phyloP scores from a whole-genome alignment of 2,797 vertebrate species.

The Cryptoprocta ferox region DNA sequence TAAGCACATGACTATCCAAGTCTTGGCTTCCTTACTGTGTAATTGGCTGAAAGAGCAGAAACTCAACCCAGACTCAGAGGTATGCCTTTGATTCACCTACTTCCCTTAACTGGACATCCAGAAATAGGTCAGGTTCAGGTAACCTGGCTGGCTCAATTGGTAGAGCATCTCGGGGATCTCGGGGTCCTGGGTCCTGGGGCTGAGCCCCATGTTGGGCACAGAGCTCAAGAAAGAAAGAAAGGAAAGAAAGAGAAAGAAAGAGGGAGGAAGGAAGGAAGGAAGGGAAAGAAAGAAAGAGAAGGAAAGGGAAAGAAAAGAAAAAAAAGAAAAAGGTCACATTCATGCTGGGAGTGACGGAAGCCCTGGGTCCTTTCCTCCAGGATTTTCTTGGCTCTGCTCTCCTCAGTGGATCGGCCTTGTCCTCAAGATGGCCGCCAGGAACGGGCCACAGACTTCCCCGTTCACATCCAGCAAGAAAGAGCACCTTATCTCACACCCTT shows the following conservation, averaged over 20 bases:
- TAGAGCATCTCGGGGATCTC: neutral
- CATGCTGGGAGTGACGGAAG: neutral
- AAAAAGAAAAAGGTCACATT: neutral
- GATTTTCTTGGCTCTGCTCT: constrained; percentile 5
- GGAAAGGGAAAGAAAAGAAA: neutral
- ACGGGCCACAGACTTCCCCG: neutral
- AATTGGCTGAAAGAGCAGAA: neutral
- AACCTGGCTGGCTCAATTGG: neutral
- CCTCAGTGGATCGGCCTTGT: neutral
- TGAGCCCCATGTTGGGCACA: neutral
- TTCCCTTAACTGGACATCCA: neutral
- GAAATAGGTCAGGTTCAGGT: neutral
- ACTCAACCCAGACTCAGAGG: neutral
- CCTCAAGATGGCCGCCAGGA: neutral
- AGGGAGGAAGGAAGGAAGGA: too few species aligned
- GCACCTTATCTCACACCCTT: neutral
- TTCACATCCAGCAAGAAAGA: neutral
- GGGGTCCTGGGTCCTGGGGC: too few species aligned
- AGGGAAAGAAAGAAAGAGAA: too few species aligned
- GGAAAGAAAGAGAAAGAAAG: too few species aligned
- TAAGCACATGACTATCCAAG: neutral
- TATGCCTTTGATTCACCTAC: neutral
- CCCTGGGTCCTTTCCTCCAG: neutral
- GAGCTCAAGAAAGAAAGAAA: neutral
- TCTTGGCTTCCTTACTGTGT: constrained; percentile 34